A percentile compares a stretch with the other conserved stretches of the same genome.
These are phyloP conservation scores for Patiria pectinifera DNA, from an alignment of 53 echinoderm and acorn worm genomes.

Conservation along the genomic window DNA sequence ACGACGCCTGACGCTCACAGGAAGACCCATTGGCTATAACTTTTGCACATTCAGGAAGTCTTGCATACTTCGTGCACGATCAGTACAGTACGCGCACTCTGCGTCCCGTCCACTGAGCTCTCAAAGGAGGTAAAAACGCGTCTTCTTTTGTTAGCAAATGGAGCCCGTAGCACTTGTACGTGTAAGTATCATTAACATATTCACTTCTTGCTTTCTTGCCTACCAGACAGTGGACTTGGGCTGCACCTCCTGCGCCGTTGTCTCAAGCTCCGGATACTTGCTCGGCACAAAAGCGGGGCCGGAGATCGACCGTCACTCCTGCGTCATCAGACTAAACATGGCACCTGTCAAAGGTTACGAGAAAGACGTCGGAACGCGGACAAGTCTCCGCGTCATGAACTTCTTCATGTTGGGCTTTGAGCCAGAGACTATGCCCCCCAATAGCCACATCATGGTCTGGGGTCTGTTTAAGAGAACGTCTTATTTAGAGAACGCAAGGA, in stretches of 20 bases:
- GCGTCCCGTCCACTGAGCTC: no score
- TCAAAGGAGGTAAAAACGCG: no score
- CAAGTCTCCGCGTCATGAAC: constrained; percentile 72
- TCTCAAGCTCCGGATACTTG: constrained; percentile 81
- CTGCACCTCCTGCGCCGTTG: constrained; percentile 77
- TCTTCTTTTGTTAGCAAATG: no score
- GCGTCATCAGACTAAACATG: constrained; percentile 83
- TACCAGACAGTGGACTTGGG: constrained; percentile 64
- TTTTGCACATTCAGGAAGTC: no score
- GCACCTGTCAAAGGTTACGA: constrained; percentile 83
- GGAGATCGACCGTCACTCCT: constrained; percentile 73
- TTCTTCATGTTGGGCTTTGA: constrained; percentile 34
- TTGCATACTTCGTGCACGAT: no score
- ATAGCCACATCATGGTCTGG: constrained; percentile 22
- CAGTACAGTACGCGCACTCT: no score
- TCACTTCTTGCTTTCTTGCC: background rate
- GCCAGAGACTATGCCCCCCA: constrained; percentile 3
- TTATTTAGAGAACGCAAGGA: constrained; percentile 2
- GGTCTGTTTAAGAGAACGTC: background rate
- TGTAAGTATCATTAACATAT: background rate
- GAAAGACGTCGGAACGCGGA: constrained; percentile 76
- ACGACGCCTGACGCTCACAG: no score
- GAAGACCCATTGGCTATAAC: no score
- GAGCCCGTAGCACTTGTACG: no score
- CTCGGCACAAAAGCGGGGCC: constrained; percentile 63